A percentile compares a stretch with the other conserved stretches of the same genome.
phyloP scores from a whole-genome alignment of 1,140 invertebrate genomes.

The Zaprionus camerounensis region DNA sequence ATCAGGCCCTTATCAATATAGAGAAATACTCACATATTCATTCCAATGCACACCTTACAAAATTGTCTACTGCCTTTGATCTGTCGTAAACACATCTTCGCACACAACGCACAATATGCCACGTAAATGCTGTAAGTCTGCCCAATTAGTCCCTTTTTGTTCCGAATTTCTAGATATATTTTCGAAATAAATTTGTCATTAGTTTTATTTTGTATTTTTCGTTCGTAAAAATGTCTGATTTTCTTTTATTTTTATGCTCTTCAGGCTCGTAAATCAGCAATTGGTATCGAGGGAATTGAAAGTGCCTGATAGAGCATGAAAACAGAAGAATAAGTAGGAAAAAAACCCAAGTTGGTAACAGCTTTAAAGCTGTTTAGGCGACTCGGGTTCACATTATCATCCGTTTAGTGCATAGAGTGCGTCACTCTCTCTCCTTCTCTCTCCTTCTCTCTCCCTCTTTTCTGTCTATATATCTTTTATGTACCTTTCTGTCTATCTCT shows the following conservation, averaged over 20 bases:
- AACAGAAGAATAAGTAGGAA: background rate
- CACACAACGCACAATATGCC: background rate
- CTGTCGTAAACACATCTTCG: background rate
- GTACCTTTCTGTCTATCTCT: slow-evolving; percentile 14
- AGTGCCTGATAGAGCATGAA: slow-evolving; percentile 3
- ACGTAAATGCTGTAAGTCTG: background rate
- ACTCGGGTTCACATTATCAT: slow-evolving; percentile 19
- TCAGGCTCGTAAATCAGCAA: slow-evolving; percentile 11
- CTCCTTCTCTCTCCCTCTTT: slow-evolving; percentile 33
- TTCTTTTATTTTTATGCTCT: slow-evolving; percentile 3
- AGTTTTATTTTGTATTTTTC: slow-evolving; percentile 15
- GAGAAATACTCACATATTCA: no score
- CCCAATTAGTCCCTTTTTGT: background rate
- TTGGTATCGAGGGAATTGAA: background rate
- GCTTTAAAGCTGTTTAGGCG: slow-evolving; percentile 26
- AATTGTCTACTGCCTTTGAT: background rate
- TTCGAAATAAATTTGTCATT: slow-evolving; percentile 12
- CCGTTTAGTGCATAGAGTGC: slow-evolving; percentile 10
- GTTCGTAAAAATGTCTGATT: slow-evolving; percentile 14
- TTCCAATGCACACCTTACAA: no score
- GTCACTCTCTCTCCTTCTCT: slow-evolving; percentile 13
- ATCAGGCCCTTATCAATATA: no score
- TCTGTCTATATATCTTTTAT: slow-evolving; percentile 4
- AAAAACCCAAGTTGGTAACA: background rate
- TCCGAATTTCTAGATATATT: background rate